phyloP scores from a whole-genome alignment of 2,797 vertebrate species.

The Siniperca undulata region DNA sequence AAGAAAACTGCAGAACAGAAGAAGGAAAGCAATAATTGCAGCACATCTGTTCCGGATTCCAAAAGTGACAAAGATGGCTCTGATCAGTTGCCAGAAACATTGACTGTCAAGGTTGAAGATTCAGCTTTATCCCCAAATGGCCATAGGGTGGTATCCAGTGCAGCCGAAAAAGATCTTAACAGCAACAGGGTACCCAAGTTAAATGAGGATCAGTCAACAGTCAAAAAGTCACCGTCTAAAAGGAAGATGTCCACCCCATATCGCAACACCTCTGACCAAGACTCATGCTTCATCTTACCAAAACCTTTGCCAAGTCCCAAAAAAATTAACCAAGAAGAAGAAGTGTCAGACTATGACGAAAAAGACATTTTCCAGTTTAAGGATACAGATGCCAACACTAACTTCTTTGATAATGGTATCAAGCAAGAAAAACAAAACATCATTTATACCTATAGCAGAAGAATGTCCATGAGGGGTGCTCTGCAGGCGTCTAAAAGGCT shows the following conservation, averaged over 20 bases:
- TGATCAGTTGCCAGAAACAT: constrained; percentile 76
- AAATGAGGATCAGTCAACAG: constrained; percentile 76
- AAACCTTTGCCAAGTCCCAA: constrained; percentile 92
- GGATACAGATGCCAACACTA: constrained; percentile 78
- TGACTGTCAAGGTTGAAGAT: constrained; percentile 77
- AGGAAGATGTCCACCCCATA: constrained; percentile 90
- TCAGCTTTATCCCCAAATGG: constrained; percentile 76
- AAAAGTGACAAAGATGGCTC: constrained; percentile 71
- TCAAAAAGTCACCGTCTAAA: constrained; percentile 86
- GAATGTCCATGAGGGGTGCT: constrained; percentile 83
- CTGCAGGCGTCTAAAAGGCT: constrained; percentile 80
- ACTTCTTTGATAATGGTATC: constrained; percentile 71
- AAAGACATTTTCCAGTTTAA: constrained; percentile 89
- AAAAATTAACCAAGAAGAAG: constrained; percentile 88
- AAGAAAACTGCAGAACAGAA: constrained; percentile 86
- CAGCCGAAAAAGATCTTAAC: constrained; percentile 70
- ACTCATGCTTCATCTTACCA: constrained; percentile 94
- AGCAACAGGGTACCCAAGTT: constrained; percentile 73
- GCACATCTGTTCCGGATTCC: constrained; percentile 81
- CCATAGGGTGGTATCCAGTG: constrained; percentile 73
- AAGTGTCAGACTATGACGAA: constrained; percentile 88
- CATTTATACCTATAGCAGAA: constrained; percentile 82
- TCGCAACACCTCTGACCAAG: constrained; percentile 95
- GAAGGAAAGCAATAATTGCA: constrained; percentile 85
- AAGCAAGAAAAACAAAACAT: constrained; percentile 81